phyloP scores from a whole-genome alignment of 2,888 invertebrate genomes.

The Halictus quadricinctus region DNA sequence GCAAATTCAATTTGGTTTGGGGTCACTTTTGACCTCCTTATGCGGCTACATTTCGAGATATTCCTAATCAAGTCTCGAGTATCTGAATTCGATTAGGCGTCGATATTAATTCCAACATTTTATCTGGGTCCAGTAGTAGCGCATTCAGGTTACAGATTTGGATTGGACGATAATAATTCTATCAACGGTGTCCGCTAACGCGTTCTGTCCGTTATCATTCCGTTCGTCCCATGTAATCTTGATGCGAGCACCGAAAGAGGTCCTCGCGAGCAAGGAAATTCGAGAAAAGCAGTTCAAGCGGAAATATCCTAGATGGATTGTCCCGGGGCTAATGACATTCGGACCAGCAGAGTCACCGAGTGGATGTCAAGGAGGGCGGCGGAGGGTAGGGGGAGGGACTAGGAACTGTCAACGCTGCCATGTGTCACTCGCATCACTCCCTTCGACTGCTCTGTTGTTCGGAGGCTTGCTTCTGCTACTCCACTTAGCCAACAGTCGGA shows the following conservation, averaged over 20 bases:
- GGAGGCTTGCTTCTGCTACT: conserved; percentile 67
- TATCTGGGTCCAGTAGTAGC: neutral
- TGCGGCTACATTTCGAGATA: too few species aligned
- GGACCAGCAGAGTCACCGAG: conserved; percentile 49
- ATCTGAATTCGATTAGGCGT: too few species aligned
- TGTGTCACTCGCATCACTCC: conserved; percentile 72
- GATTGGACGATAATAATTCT: neutral
- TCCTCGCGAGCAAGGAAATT: conserved; percentile 31
- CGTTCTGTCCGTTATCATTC: conserved; percentile 1
- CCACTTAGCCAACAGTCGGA: conserved; percentile 71
- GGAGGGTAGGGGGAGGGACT: conserved; percentile 53
- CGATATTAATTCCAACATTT: neutral
- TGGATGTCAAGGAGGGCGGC: conserved; percentile 10
- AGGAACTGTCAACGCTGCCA: conserved; percentile 73
- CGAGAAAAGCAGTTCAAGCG: conserved; percentile 55
- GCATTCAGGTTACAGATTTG: neutral
- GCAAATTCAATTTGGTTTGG: too few species aligned
- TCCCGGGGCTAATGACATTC: conserved; percentile 72
- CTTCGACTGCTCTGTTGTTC: conserved; percentile 69
- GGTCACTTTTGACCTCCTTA: too few species aligned
- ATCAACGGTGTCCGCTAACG: neutral
- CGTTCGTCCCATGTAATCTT: neutral
- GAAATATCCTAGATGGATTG: conserved; percentile 70
- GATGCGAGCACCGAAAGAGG: neutral
- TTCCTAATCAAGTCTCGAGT: too few species aligned